These are phyloP conservation scores for Menidia beryllina DNA, from an alignment of 2,113 vertebrate species.

Conservation along the genomic window DNA sequence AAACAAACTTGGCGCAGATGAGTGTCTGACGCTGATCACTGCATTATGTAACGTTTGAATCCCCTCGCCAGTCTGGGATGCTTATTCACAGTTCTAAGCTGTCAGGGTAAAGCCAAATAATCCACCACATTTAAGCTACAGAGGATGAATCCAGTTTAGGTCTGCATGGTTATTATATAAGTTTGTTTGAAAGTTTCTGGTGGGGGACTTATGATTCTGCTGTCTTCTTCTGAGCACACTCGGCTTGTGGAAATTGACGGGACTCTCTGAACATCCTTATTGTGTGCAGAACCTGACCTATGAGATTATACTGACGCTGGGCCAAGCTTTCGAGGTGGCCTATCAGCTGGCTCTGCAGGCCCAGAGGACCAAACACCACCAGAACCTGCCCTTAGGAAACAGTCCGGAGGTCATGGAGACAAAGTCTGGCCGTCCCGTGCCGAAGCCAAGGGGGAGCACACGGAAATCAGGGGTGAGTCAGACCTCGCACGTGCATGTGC, in stretches of 20 bases:
- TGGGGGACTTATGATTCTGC: slow-evolving; percentile 10
- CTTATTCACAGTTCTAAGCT: slow-evolving; percentile 30
- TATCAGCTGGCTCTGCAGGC: slow-evolving; percentile 98
- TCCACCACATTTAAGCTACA: slow-evolving; percentile 32
- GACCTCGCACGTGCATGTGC: background rate
- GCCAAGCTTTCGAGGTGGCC: slow-evolving; percentile 97
- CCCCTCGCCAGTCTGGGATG: slow-evolving; percentile 15
- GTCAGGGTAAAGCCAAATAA: slow-evolving; percentile 31
- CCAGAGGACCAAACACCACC: slow-evolving; percentile 88
- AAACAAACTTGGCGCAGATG: background rate
- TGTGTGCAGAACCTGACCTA: slow-evolving; percentile 91
- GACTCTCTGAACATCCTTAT: background rate
- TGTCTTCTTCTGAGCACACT: background rate
- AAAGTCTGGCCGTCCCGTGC: slow-evolving; percentile 91
- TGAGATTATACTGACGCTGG: slow-evolving; percentile 97
- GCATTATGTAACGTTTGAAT: slow-evolving; percentile 6
- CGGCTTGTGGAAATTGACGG: background rate
- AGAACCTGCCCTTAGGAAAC: slow-evolving; percentile 68
- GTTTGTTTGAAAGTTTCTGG: slow-evolving; percentile 33
- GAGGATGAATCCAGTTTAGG: slow-evolving; percentile 14
- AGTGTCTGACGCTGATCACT: background rate
- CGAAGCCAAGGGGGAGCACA: slow-evolving; percentile 89
- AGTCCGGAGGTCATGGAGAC: slow-evolving; percentile 85
- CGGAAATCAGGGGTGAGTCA: slow-evolving; percentile 90
- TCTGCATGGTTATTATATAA: slow-evolving; percentile 11